These are phyloP conservation scores for Macropus fuliginosus DNA, from an alignment of 2,797 vertebrate genomes.

Conservation along the genomic window DNA sequence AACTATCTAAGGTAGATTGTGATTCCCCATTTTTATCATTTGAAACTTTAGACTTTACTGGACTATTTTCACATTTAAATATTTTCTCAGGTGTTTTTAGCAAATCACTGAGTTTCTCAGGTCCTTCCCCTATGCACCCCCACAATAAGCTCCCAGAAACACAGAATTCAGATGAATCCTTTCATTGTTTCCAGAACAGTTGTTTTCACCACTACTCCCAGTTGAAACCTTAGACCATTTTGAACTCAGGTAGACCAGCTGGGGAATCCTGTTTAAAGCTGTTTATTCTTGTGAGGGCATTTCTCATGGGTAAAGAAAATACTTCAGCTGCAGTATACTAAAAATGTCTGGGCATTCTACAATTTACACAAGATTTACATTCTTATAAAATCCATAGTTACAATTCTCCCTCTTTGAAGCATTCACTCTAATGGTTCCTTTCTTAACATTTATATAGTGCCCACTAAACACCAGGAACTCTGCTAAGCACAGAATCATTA, in stretches of 20 bases:
- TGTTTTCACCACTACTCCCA: not conserved
- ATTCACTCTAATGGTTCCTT: not conserved
- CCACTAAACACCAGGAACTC: not conserved
- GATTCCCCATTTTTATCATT: not conserved
- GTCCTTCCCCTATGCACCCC: not conserved
- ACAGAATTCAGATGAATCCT: not conserved
- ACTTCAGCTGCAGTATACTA: not conserved
- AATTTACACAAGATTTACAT: not conserved
- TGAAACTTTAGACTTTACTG: not conserved
- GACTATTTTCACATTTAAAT: not conserved
- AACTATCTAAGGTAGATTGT: not conserved
- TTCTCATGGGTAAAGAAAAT: not conserved
- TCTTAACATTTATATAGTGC: not conserved
- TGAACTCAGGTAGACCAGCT: not conserved
- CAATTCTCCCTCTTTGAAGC: not conserved
- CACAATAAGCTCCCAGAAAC: not conserved
- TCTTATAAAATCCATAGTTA: not conserved
- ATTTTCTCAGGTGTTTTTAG: not conserved
- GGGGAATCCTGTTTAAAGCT: not conserved
- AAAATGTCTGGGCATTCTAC: not conserved
- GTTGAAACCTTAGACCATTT: not conserved
- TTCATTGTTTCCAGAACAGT: not conserved
- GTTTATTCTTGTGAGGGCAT: not conserved
- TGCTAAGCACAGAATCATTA: not conserved
- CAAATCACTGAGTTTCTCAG: not conserved